These are phyloP conservation scores for Dendroctonus valens DNA, from an alignment of 1,140 invertebrate genomes.

Conservation along the genomic window DNA sequence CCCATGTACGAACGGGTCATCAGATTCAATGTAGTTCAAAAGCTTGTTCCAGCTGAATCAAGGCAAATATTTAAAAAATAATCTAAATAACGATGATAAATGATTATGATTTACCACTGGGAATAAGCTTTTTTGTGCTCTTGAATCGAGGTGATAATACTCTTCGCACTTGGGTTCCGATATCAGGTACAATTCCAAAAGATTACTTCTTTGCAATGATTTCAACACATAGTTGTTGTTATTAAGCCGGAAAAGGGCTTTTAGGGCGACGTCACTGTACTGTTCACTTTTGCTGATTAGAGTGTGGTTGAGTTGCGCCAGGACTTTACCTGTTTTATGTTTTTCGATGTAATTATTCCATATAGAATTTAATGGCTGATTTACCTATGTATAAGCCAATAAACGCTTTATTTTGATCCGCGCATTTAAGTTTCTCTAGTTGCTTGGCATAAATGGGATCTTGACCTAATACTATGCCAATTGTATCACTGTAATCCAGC, in stretches of 20 bases:
- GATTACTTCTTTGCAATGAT: slow-evolving; percentile 76
- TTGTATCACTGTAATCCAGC: slow-evolving; percentile 73
- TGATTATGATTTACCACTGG: slow-evolving; percentile 68
- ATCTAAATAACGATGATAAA: slow-evolving; percentile 15
- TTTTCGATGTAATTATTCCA: not conserved
- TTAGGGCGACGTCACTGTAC: slow-evolving; percentile 77
- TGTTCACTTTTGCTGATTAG: slow-evolving; percentile 83
- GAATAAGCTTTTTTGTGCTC: slow-evolving; percentile 77
- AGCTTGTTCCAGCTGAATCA: slow-evolving; percentile 77
- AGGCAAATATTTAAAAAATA: slow-evolving; percentile 28
- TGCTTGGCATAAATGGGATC: slow-evolving; percentile 60
- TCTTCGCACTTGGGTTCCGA: slow-evolving; percentile 82
- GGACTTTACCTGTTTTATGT: slow-evolving; percentile 67
- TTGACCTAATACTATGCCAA: slow-evolving; percentile 63
- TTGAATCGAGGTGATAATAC: slow-evolving; percentile 78
- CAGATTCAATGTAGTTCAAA: slow-evolving; percentile 68
- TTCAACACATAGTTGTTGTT: slow-evolving; percentile 93
- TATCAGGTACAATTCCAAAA: slow-evolving; percentile 76
- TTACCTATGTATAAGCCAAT: slow-evolving; percentile 77
- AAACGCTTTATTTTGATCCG: slow-evolving; percentile 60
- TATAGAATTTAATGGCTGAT: slow-evolving; percentile 32
- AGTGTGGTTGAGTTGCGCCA: slow-evolving; percentile 81
- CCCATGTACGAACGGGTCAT: slow-evolving; percentile 63
- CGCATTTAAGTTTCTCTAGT: slow-evolving; percentile 52
- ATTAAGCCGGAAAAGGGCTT: slow-evolving; percentile 85